Evolutionary conservation across 2,888 invertebrate genomes (phyloP), one percentile per base, ranked within the genome.

Genomic region (Drosophila kuntzei): DNA sequence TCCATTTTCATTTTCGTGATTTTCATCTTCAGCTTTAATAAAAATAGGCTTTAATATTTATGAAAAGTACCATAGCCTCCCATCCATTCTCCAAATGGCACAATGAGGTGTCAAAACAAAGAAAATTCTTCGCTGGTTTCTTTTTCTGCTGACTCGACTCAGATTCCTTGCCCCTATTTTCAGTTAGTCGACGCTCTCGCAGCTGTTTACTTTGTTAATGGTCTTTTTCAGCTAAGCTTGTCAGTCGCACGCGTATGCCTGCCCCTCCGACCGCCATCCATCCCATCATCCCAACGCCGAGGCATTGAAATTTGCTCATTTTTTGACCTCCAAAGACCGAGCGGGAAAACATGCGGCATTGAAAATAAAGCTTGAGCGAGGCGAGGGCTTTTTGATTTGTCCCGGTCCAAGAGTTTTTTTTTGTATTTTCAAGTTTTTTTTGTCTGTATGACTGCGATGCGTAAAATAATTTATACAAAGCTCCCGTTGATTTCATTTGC

Each of bases 131-230:
- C 34, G 54, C 63, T 68, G 39, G 39, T 51, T 70, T 65, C 44
- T 49, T 64, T 65, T 69, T 50, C 16, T 55, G 85, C 89, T 89
- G 81, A 84, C 66, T 84, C 80, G 67, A 63, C 77, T 62, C 39
- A 63, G 59, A 76, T 77, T 70, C 49, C 47, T 61, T 25, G 71
- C 65, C 64, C 66, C 63, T 66, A 65, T 65, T 73, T 67, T 67
- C 62, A 68, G 65, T 72, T 71, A 66, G 76, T 69, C 71, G 64
- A 49, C 50, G 61, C 68, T 71, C 82, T 74, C 64, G 77, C 88
- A 85, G 89, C 89, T 89, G 86, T 86, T 86, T 89, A 88, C 86
- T 89, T 86, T 89, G 86, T 86, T 86, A 86, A 86, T 86, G 88
- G 86, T 76, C 88, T 88, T 86, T 86, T 86, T 74, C 89, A 89